A percentile compares a stretch with the other conserved stretches of the same genome.
Evolutionary conservation across 1,140 invertebrate species (phyloP).

Genomic region (Drosophila insularis): DNA sequence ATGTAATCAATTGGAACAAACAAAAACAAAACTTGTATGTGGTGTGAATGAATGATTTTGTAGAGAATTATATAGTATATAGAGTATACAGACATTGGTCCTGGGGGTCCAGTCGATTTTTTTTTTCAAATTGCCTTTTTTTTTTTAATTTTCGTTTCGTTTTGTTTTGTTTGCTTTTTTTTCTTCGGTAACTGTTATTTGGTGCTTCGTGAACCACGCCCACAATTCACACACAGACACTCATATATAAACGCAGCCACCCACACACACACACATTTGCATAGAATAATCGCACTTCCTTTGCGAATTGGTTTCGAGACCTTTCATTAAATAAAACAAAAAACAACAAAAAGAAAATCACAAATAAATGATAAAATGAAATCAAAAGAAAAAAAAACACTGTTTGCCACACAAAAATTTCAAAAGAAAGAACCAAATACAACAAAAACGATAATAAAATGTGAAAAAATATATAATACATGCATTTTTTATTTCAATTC

Average conservation of each 20-base stretch:
- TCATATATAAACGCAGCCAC: conserved; percentile 8
- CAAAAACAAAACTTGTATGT: conserved; percentile 7
- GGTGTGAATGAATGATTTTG: conserved; percentile 49
- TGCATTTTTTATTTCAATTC: neutral
- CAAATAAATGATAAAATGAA: neutral
- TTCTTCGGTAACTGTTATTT: conserved; percentile 57
- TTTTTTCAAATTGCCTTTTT: conserved; percentile 51
- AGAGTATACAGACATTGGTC: neutral
- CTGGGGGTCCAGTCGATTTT: neutral
- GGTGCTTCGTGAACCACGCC: conserved; percentile 63
- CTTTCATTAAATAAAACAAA: neutral
- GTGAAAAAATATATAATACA: neutral
- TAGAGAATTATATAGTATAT: conserved; percentile 2
- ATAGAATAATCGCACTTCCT: neutral
- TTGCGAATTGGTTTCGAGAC: neutral
- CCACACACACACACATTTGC: conserved; percentile 6
- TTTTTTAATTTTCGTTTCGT: conserved; percentile 33
- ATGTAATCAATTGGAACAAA: conserved; percentile 1
- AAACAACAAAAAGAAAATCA: neutral
- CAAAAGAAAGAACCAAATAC: conserved; percentile 22
- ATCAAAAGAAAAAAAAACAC: conserved; percentile 2
- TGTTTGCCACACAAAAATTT: conserved; percentile 7
- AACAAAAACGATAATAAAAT: conserved; percentile 17
- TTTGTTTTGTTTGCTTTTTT: conserved; percentile 27
- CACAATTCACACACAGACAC: conserved; percentile 23